Evolutionary conservation across 2,888 invertebrate genomes (phyloP).

Genomic region (Bombylius major): DNA sequence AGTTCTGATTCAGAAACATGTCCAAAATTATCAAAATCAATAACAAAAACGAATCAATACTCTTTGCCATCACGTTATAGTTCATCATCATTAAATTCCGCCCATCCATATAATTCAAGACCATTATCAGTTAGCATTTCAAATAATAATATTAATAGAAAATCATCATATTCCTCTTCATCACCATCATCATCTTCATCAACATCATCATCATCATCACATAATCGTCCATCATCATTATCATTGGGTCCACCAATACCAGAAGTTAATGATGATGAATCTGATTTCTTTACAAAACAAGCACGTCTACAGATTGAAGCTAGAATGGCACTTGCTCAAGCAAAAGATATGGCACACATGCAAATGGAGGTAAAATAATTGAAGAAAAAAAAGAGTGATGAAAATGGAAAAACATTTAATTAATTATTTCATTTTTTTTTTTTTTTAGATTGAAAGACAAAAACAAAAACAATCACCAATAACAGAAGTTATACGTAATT

Average conservation of each 20-base stretch:
- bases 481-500: conserved; percentile 71
- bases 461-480: conserved; percentile 65
- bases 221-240: conserved; percentile 36
- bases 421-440: too few relatives aligned
- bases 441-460: conserved; percentile 47
- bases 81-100: conserved; percentile 13
- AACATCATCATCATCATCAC: conserved; percentile 18
- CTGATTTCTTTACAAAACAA: conserved; percentile 70
- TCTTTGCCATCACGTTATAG: conserved; percentile 9
- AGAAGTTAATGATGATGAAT: conserved; percentile 45
- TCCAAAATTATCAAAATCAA: conserved; percentile 25
- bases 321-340: conserved; percentile 74
- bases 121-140: conserved; percentile 22
- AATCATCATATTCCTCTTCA: conserved; percentile 18
- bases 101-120: conserved; percentile 23
- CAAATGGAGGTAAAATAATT: conserved; percentile 63
- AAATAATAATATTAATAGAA: conserved; percentile 16
- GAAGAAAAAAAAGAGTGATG: too few relatives aligned
- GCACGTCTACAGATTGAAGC: conserved; percentile 77
- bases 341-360: conserved; percentile 82
- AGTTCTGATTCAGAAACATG: conserved; percentile 54
- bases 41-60: conserved; percentile 18
- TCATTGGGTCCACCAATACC: conserved; percentile 39
- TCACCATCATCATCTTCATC: conserved; percentile 23
- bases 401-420: too few relatives aligned